Evolutionary conservation across 2,888 invertebrate species (phyloP).

Genomic region (Oithona nana): DNA sequence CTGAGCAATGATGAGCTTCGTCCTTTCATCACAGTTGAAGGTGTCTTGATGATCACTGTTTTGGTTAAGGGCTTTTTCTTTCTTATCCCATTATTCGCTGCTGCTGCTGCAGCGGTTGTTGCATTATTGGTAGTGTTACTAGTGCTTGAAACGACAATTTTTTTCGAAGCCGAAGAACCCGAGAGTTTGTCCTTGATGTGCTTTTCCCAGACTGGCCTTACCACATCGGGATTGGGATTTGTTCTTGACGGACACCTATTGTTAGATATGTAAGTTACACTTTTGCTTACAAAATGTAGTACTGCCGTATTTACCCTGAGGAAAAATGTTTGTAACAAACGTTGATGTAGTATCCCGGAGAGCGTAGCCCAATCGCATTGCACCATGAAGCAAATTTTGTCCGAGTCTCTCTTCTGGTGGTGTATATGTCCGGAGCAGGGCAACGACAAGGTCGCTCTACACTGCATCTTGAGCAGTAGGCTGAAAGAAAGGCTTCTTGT

Average conservation of each 20-base stretch:
- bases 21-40: too few relatives aligned
- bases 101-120: too few relatives aligned
- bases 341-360: constrained; percentile 11
- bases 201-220: constrained; percentile 12
- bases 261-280: background rate
- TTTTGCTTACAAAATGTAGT: background rate
- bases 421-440: constrained; percentile 8
- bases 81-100: too few relatives aligned
- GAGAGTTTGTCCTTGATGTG: too few relatives aligned
- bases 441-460: background rate
- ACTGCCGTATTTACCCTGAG: background rate
- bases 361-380: constrained; percentile 1
- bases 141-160: too few relatives aligned
- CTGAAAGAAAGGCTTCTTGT: constrained; percentile 2
- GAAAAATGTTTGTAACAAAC: constrained; percentile 15
- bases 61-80: too few relatives aligned
- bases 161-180: too few relatives aligned
- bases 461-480: background rate
- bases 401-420: constrained; percentile 10
- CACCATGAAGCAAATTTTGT: constrained; percentile 13
- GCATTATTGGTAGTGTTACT: too few relatives aligned
- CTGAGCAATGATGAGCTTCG: too few relatives aligned
- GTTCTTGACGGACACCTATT: background rate
- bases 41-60: too few relatives aligned
- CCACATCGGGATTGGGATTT: constrained; percentile 9